Conservation (phyloP, 2,113 vertebrate species). For the Balaeniceps rex region DNA sequence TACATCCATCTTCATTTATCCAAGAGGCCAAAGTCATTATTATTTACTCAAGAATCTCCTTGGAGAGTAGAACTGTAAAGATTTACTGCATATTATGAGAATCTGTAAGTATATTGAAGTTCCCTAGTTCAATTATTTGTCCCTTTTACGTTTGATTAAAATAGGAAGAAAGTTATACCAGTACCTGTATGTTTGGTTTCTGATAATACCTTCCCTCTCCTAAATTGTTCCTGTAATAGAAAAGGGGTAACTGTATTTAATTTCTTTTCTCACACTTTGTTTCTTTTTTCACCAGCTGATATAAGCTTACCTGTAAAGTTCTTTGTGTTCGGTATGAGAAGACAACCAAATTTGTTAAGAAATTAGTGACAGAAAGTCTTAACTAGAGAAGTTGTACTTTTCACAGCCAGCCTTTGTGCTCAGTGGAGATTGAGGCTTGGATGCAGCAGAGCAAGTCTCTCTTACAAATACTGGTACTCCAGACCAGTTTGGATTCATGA, state of each 20-base stretch:
- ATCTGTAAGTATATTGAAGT: constrained; percentile 14
- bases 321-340: background rate
- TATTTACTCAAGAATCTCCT: constrained; percentile 57
- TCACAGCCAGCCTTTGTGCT: background rate
- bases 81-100: constrained; percentile 50
- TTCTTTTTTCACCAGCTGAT: background rate
- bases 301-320: background rate
- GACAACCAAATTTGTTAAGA: background rate
- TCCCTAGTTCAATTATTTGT: constrained; percentile 29
- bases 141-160: background rate
- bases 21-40: constrained; percentile 42
- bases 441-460: background rate
- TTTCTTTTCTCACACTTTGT: background rate
- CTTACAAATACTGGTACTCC: background rate
- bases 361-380: background rate
- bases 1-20: constrained; percentile 58
- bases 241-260: background rate
- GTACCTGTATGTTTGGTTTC: background rate
- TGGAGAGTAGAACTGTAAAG: constrained; percentile 36
- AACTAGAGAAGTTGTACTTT: background rate
- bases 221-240: background rate
- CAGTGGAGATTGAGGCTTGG: background rate
- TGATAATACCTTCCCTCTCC: background rate
- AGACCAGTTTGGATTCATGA: background rate
- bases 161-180: background rate